Evolutionary conservation across 2,888 invertebrate genomes (phyloP).

Genomic region (Rosalia funebris): DNA sequence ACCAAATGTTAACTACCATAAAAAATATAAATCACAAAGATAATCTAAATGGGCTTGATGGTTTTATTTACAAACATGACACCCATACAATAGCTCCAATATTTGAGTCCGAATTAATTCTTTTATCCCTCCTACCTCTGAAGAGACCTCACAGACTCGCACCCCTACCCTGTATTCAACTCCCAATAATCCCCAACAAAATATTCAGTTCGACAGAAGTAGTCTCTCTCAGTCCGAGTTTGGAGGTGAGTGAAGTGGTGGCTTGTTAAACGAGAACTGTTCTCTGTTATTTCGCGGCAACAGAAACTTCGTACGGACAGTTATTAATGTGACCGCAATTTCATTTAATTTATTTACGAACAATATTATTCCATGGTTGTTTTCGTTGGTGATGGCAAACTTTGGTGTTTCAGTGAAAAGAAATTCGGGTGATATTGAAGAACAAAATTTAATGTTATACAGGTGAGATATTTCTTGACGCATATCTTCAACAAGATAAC

Average conservation of each 20-base stretch:
- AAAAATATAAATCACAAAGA: slow-evolving; percentile 18
- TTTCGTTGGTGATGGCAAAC: slow-evolving; percentile 44
- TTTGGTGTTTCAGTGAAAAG: slow-evolving; percentile 48
- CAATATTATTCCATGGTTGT: not conserved
- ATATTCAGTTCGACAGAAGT: slow-evolving; percentile 10
- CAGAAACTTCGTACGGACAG: slow-evolving; percentile 1
- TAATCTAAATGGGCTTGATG: slow-evolving; percentile 12
- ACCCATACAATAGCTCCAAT: slow-evolving; percentile 24
- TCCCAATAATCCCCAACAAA: slow-evolving; percentile 11
- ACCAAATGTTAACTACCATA: not conserved
- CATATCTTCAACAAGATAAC: too few relatives aligned
- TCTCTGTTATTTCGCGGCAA: slow-evolving; percentile 1
- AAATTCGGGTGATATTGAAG: slow-evolving; percentile 49
- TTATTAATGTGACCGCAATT: slow-evolving; percentile 6
- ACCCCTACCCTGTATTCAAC: slow-evolving; percentile 25
- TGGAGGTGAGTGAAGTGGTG: not conserved
- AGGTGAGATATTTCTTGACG: slow-evolving; percentile 33
- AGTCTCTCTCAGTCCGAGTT: slow-evolving; percentile 5
- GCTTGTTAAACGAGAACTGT: slow-evolving; percentile 1
- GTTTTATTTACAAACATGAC: slow-evolving; percentile 23
- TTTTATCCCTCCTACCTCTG: slow-evolving; percentile 26
- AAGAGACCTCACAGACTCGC: slow-evolving; percentile 24
- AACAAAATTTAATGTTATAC: slow-evolving; percentile 47
- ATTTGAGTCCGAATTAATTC: slow-evolving; percentile 27
- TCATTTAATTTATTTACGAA: not conserved